These are phyloP conservation scores for Drosophila bipectinata DNA, from an alignment of 1,140 invertebrate species.

Conservation along the genomic window DNA sequence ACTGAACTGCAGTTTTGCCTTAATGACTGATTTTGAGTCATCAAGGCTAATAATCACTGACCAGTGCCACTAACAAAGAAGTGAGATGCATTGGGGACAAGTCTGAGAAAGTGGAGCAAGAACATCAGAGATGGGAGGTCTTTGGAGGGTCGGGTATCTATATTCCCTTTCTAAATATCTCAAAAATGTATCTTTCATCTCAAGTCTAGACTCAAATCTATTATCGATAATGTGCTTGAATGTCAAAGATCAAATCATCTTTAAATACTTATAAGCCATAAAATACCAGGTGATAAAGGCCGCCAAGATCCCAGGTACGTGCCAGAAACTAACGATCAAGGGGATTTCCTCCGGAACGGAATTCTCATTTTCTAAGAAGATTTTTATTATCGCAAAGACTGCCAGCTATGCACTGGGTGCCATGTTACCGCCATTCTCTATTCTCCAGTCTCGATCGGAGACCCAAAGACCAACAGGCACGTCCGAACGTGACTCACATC, in stretches of 20 bases:
- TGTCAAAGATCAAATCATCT: constrained; percentile 3
- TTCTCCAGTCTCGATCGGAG: neutral
- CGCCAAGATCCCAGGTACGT: constrained; percentile 21
- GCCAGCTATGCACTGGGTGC: constrained; percentile 23
- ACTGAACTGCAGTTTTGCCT: constrained; percentile 40
- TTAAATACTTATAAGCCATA: neutral
- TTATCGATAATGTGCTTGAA: neutral
- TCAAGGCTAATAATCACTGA: constrained; percentile 28
- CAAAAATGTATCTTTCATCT: no score
- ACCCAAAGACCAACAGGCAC: constrained; percentile 21
- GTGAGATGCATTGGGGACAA: constrained; percentile 20
- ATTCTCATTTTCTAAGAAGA: constrained; percentile 41
- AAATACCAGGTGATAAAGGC: constrained; percentile 22
- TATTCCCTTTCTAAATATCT: neutral
- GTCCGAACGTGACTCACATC: constrained; percentile 44
- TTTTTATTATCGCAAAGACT: constrained; percentile 24
- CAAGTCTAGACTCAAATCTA: no score
- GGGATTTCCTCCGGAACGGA: constrained; percentile 32
- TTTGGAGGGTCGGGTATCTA: neutral
- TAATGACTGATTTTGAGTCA: constrained; percentile 39
- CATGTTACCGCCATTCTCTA: constrained; percentile 29
- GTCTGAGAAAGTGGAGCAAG: constrained; percentile 31
- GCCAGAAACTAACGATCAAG: constrained; percentile 6
- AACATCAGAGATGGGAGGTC: neutral
- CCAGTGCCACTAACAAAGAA: constrained; percentile 6